These are phyloP conservation scores for Ispidina picta DNA, from an alignment of 2,797 vertebrate species.

Conservation along the genomic window DNA sequence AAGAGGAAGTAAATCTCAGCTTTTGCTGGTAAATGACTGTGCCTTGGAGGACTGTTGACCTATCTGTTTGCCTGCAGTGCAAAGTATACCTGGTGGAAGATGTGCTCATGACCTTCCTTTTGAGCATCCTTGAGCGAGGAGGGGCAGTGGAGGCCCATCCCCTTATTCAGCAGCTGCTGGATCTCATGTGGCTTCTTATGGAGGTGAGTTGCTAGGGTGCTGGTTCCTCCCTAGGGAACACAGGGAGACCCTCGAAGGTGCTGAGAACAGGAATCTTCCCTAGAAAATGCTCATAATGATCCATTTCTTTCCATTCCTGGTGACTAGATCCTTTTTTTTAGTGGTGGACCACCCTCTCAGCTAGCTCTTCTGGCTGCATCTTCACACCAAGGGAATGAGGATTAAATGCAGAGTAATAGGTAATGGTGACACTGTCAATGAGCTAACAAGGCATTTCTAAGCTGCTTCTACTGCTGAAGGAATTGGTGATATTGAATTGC, in stretches of 20 bases:
- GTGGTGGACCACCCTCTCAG: neutral
- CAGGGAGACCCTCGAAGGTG: neutral
- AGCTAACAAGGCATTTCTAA: constrained; percentile 15
- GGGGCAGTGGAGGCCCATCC: constrained; percentile 88
- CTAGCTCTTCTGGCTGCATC: neutral
- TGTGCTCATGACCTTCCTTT: constrained; percentile 92
- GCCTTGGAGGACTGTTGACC: neutral
- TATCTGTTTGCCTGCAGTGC: constrained; percentile 79
- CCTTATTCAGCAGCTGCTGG: constrained; percentile 89
- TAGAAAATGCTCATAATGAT: neutral
- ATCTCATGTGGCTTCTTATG: constrained; percentile 98
- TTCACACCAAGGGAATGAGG: neutral
- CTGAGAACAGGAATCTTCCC: neutral
- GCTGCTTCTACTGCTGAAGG: neutral
- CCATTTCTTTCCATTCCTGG: neutral
- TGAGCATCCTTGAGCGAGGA: constrained; percentile 88
- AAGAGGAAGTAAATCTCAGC: neutral
- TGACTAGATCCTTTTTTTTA: neutral
- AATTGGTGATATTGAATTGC: neutral
- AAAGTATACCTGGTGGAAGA: constrained; percentile 97
- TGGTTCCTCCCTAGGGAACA: neutral
- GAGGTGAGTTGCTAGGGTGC: constrained; percentile 82
- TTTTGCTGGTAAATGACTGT: neutral
- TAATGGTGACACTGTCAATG: neutral
- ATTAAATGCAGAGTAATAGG: neutral